A percentile compares a stretch with the other conserved stretches of the same genome.
These are phyloP conservation scores for Cremastobaeus sp. DNA, from an alignment of 2,888 invertebrate genomes.

Conservation along the genomic window DNA sequence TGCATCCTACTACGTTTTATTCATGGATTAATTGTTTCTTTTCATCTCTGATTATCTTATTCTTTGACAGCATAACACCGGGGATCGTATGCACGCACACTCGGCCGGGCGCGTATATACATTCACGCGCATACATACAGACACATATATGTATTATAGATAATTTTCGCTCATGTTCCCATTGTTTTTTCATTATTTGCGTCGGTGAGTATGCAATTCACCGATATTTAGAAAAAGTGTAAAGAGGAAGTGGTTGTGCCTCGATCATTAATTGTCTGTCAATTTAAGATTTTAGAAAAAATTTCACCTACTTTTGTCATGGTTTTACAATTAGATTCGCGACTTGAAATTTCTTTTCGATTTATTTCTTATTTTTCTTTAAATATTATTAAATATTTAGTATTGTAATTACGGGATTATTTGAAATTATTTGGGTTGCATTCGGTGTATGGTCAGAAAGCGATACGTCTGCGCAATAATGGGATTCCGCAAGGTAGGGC, in stretches of 20 bases:
- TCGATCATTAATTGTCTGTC: conserved; percentile 58
- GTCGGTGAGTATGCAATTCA: conserved; percentile 29
- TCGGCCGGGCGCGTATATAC: conserved; percentile 7
- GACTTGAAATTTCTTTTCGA: conserved; percentile 7
- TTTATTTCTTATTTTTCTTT: conserved; percentile 3
- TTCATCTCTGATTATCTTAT: conserved; percentile 3
- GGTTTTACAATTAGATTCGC: conserved; percentile 30
- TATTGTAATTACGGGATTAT: conserved; percentile 26
- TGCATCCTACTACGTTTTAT: conserved; percentile 26
- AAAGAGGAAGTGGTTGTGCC: conserved; percentile 66
- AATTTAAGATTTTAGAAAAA: conserved; percentile 29
- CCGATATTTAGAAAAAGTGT: conserved; percentile 68
- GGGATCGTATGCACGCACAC: conserved; percentile 18
- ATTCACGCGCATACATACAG: conserved; percentile 29
- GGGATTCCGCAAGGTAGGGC: conserved; percentile 58
- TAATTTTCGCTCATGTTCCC: conserved; percentile 36
- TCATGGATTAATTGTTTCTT: conserved; percentile 1
- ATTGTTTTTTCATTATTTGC: conserved; percentile 46
- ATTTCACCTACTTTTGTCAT: conserved; percentile 27
- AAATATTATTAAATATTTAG: conserved; percentile 12
- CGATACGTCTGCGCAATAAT: conserved; percentile 50
- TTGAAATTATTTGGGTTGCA: conserved; percentile 27
- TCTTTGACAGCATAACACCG: conserved; percentile 52
- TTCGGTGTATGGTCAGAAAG: conserved; percentile 33
- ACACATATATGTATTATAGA: conserved; percentile 36